Percentiles rank a stretch among this genome's conserved stretches.
Evolutionary conservation across 2,888 invertebrate genomes (phyloP).

Genomic region (Kryphioiulus occultus): DNA sequence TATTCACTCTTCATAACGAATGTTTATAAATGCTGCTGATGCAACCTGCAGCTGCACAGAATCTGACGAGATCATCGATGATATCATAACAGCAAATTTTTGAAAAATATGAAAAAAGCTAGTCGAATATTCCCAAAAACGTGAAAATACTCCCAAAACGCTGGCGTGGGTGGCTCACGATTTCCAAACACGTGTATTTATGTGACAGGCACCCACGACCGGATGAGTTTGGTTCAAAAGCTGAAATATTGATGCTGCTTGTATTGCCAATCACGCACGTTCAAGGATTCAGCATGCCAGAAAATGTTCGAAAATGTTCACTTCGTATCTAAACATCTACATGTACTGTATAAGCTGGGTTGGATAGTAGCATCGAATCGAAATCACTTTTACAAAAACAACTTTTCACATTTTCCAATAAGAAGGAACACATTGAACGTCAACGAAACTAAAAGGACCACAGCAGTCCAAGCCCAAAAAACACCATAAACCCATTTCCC

Average conservation of each 20-base stretch:
- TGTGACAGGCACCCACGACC: neutral
- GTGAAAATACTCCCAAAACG: conserved; percentile 9
- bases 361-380: too few relatives aligned
- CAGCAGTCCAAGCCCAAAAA: too few relatives aligned
- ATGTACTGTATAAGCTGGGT: too few relatives aligned
- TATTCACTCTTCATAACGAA: neutral
- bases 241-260: neutral
- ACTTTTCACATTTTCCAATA: too few relatives aligned
- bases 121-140: neutral
- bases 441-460: too few relatives aligned
- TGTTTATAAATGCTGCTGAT: neutral
- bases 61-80: neutral
- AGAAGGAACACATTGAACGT: too few relatives aligned
- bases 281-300: neutral
- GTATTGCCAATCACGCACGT: neutral
- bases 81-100: neutral
- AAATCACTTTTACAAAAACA: too few relatives aligned
- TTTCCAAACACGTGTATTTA: neutral
- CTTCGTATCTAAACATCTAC: too few relatives aligned
- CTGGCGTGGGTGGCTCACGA: neutral
- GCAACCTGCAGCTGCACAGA: neutral
- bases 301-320: too few relatives aligned
- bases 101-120: neutral
- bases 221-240: neutral
- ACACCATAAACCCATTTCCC: too few relatives aligned